A percentile compares a stretch with the other conserved stretches of the same genome.
phyloP scores from a whole-genome alignment of 2,113 vertebrate genomes.

The Daboia siamensis region DNA sequence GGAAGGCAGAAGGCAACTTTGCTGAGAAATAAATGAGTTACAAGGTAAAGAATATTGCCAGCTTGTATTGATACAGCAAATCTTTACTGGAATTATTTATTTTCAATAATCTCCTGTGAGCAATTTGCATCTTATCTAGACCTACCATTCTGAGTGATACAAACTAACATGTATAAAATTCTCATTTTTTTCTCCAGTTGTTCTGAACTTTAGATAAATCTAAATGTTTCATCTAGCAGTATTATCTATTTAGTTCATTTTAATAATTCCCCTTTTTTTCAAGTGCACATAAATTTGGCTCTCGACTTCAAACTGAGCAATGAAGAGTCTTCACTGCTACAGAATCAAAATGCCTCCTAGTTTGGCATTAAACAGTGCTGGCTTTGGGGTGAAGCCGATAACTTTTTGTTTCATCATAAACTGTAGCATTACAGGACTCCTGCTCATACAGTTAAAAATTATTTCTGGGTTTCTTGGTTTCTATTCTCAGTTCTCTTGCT shows the following conservation, averaged over 20 bases:
- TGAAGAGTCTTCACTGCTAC: slow-evolving; percentile 11
- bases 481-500: neutral
- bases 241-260: neutral
- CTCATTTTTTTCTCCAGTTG: neutral
- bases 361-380: slow-evolving; percentile 5
- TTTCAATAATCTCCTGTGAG: neutral
- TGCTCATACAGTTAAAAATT: neutral
- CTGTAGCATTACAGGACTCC: neutral
- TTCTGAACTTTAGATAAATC: neutral
- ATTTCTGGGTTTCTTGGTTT: neutral
- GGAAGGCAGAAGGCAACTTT: neutral
- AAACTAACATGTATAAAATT: neutral
- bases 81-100: neutral
- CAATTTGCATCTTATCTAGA: neutral
- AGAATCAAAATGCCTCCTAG: slow-evolving; percentile 5
- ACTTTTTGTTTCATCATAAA: slow-evolving; percentile 14
- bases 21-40: neutral
- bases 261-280: neutral
- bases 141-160: neutral
- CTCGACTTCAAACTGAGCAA: slow-evolving; percentile 19
- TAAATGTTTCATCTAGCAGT: neutral
- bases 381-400: slow-evolving; percentile 12
- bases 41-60: neutral
- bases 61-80: neutral
- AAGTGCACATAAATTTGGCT: slow-evolving; percentile 32